Evolutionary conservation across 2,113 vertebrate genomes (phyloP).

Genomic region (Anarhynchus alexandrinus): DNA sequence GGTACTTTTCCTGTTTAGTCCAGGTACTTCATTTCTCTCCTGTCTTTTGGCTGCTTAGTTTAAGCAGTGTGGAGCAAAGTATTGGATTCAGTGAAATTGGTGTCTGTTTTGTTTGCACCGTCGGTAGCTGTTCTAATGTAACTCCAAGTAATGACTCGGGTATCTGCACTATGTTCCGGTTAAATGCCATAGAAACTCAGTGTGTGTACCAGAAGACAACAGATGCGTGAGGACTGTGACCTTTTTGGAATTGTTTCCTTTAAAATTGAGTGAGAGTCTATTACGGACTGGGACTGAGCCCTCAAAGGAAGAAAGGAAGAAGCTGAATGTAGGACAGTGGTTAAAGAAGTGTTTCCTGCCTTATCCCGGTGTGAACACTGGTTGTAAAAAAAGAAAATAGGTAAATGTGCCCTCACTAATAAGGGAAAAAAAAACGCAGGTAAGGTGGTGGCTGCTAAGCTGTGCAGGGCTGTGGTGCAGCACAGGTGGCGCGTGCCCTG

Average conservation of each 20-base stretch:
- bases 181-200: neutral
- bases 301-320: neutral
- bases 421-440: accelerated
- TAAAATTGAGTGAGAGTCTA: neutral
- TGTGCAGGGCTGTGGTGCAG: neutral
- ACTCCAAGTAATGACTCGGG: neutral
- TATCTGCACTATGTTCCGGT: neutral
- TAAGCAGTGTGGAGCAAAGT: neutral
- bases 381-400: neutral
- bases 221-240: accelerated
- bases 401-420: neutral
- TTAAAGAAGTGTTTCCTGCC: neutral
- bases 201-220: neutral
- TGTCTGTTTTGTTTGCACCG: neutral
- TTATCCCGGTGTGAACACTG: neutral
- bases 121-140: neutral
- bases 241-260: neutral
- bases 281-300: neutral
- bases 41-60: neutral
- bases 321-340: neutral
- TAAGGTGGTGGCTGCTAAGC: neutral
- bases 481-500: accelerated
- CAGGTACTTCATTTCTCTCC: neutral
- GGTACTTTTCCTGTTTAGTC: neutral
- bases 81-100: neutral